Conservation (phyloP, 2,113 vertebrate species). For the Symphodus melops region DNA sequence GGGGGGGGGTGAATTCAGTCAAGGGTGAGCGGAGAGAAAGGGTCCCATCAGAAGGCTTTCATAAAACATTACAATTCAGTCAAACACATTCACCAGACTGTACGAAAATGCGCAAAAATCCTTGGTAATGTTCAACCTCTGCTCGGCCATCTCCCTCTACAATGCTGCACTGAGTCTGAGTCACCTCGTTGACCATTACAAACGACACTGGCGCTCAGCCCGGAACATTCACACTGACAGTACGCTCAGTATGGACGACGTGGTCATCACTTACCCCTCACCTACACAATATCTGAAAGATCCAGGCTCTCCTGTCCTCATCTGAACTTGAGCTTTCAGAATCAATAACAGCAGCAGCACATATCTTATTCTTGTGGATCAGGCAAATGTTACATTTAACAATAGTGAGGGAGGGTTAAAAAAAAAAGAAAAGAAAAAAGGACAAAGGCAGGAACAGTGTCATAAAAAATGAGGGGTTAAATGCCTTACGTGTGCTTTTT, state of each 20-base stretch:
- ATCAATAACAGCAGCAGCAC: conserved; percentile 57
- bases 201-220: conserved; percentile 25
- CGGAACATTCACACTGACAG: conserved; percentile 13
- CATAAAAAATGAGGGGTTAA: conserved; percentile 23
- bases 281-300: conserved; percentile 3
- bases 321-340: conserved; percentile 16
- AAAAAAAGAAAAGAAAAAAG: no score
- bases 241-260: conserved; percentile 7
- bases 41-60: conserved; percentile 2
- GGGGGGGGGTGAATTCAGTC: background rate
- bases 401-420: conserved; percentile 15
- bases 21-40: background rate
- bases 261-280: background rate
- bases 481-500: background rate
- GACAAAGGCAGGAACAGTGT: conserved; percentile 31
- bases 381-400: conserved; percentile 39
- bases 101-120: conserved; percentile 15
- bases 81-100: conserved; percentile 8
- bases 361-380: conserved; percentile 34
- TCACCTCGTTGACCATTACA: conserved; percentile 51
- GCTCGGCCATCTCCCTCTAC: conserved; percentile 24
- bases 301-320: background rate
- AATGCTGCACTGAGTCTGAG: conserved; percentile 21
- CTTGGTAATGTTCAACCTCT: conserved; percentile 57
- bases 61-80: conserved; percentile 12